Conservation (phyloP, 30 jellyfish, hydroid and myxozoan genomes). For the Cassiopea andromeda region DNA sequence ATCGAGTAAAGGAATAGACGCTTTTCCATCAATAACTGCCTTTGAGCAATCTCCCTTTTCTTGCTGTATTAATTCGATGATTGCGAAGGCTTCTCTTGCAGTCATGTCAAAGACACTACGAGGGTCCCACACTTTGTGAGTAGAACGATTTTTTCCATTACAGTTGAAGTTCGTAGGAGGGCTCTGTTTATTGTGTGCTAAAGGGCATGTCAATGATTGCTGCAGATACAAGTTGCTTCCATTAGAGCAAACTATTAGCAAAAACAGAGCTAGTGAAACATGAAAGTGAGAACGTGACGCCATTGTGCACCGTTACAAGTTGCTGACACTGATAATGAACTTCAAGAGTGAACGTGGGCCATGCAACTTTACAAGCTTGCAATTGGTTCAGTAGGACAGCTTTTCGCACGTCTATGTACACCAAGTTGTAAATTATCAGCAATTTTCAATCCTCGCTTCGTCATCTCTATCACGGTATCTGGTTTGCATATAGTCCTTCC, state of each 20-base stretch:
- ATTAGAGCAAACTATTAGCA: background rate
- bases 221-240: background rate
- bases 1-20: slow-evolving; percentile 56
- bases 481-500: background rate
- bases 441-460: background rate
- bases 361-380: background rate
- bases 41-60: slow-evolving; percentile 64
- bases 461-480: background rate
- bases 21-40: slow-evolving; percentile 40
- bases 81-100: slow-evolving; percentile 61
- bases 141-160: slow-evolving; percentile 57
- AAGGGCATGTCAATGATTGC: slow-evolving; percentile 31
- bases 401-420: background rate
- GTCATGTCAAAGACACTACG: slow-evolving; percentile 65
- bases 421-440: background rate
- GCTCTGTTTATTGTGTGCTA: slow-evolving; percentile 33
- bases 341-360: too few species aligned
- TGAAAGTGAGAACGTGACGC: background rate
- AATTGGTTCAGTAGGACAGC: background rate
- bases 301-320: background rate
- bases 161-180: slow-evolving; percentile 35
- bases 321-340: too few species aligned
- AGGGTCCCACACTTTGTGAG: slow-evolving; percentile 54
- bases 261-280: background rate
- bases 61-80: slow-evolving; percentile 51